These are phyloP conservation scores for Cetonia aurata DNA, from an alignment of 2,888 invertebrate species.

Conservation along the genomic window DNA sequence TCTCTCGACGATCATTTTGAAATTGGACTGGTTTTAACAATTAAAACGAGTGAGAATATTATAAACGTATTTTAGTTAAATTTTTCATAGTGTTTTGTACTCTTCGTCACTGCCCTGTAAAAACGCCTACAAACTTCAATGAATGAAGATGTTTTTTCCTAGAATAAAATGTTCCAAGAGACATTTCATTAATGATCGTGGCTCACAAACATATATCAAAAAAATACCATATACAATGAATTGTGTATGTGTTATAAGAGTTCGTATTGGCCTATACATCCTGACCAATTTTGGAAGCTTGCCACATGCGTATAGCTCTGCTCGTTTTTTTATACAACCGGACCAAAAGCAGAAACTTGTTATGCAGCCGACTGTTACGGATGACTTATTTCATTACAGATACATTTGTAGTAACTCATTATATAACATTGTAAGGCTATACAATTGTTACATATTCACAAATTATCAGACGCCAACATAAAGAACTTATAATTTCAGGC, in stretches of 20 bases:
- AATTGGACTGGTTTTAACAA: too few relatives aligned
- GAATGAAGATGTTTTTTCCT: too few relatives aligned
- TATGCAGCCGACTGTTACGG: constrained; percentile 30
- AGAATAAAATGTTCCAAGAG: too few relatives aligned
- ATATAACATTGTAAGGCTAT: constrained; percentile 3
- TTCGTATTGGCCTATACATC: constrained; percentile 41
- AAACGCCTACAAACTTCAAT: too few relatives aligned
- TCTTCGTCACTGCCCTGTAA: too few relatives aligned
- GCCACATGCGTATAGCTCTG: constrained; percentile 54
- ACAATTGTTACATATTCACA: constrained; percentile 1
- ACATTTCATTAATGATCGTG: too few relatives aligned
- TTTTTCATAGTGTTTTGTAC: too few relatives aligned
- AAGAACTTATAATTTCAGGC: too few relatives aligned
- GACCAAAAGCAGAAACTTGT: constrained; percentile 36
- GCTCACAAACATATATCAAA: too few relatives aligned
- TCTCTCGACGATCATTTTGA: too few relatives aligned
- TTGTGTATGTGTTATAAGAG: constrained; percentile 10
- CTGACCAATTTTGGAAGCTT: constrained; percentile 56
- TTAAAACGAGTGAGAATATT: too few relatives aligned
- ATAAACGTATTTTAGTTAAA: too few relatives aligned
- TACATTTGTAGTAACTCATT: constrained; percentile 16
- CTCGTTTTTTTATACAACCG: constrained; percentile 21
- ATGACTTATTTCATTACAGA: constrained; percentile 23
- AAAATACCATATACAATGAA: not conserved
- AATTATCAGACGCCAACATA: not conserved